Base-by-base conservation (phyloP, 1,140 invertebrate species). In the Solen grandis region DNA sequence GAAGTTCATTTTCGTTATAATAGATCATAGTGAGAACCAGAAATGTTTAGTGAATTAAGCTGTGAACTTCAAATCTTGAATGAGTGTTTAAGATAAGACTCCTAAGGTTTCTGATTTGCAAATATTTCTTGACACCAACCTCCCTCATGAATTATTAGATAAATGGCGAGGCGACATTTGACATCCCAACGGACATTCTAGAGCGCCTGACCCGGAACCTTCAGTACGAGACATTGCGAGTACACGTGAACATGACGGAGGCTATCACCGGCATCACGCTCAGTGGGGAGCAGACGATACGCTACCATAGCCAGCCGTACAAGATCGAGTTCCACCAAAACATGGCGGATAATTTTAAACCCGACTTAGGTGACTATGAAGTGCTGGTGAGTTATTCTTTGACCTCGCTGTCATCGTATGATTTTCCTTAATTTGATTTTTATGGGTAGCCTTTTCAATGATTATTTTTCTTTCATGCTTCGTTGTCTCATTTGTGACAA, bases 281-380 rank as follows among this genome's bases (percentile, higher is more conserved):
- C 35, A 54, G 50, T 5, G 76, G 57, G 1, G 36, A 79, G 13
- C 55, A 16, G 29, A 36, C 60, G 19, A 79, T 70, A 4, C 66
- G 55, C 22, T 79, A 38, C 19, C 33, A 70, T 35, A 33, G 27
- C 22, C 16, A 79, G 14, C 54, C 54, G 2, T 63, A 70, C 41
- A 52, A 70, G 16, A 33, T 79, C 19, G 66, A 72, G 25, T 79
- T 79, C 46, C 52, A 36, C 25, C 66, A 54, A 27, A 62, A 79
- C 35, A 70, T 79, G 76, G 36, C 66, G 1, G 57, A 70, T 41
- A 79, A 72, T 36, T 79, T 79, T 27, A 79, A 72, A 38, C 55
- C 66, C 4, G 76, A 57, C 38, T 70, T 79, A 22, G 52, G 33
- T 13, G 36, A 52, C 0, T 70, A 72, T 35, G 19, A 55, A 46